Percentiles rank a stretch among this genome's conserved stretches.
Evolutionary conservation across 1,140 invertebrate species (phyloP).

Genomic region (Alviniconcha marisindica): DNA sequence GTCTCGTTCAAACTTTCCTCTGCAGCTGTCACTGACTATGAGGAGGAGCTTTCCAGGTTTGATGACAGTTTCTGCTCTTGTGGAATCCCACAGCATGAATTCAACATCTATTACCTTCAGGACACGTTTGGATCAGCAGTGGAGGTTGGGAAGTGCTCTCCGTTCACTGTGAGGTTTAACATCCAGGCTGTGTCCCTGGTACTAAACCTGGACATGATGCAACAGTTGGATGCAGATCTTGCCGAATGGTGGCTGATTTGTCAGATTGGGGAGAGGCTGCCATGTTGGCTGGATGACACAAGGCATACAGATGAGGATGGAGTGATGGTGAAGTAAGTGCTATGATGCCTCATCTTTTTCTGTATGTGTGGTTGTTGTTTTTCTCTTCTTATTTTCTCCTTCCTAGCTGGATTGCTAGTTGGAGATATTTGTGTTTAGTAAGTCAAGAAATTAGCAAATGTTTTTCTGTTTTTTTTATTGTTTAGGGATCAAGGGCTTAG

Average conservation of each 20-base stretch:
- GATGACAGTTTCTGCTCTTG: background rate
- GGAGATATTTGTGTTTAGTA: no score
- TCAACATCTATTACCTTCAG: background rate
- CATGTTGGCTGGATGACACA: background rate
- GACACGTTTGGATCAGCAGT: background rate
- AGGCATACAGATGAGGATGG: background rate
- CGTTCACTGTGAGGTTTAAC: background rate
- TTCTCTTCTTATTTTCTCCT: no score
- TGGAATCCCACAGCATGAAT: background rate
- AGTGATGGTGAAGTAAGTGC: background rate
- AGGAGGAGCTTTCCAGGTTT: background rate
- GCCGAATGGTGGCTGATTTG: background rate
- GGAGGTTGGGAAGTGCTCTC: background rate
- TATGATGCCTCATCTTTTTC: no score
- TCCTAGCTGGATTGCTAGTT: no score
- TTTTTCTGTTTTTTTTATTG: no score
- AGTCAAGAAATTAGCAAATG: no score
- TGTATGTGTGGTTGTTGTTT: no score
- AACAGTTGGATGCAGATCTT: background rate
- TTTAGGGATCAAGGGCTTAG: no score
- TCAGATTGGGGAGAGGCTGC: background rate
- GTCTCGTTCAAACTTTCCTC: no score
- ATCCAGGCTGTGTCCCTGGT: background rate
- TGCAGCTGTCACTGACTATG: background rate
- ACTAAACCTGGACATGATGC: background rate